phyloP scores from a whole-genome alignment of 2,113 vertebrate genomes.

The Myrmecophaga tridactyla region DNA sequence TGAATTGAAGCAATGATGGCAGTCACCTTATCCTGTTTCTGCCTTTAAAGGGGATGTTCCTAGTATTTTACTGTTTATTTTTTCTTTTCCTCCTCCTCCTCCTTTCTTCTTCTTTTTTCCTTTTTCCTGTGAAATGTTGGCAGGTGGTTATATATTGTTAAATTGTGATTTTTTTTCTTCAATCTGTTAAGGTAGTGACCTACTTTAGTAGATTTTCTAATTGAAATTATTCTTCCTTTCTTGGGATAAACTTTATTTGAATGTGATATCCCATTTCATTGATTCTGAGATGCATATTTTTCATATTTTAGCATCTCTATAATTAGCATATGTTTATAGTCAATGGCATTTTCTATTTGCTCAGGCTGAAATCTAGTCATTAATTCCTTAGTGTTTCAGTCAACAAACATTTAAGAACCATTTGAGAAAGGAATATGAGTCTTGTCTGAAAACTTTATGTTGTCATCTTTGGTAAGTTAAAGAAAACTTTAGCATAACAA shows the following conservation, averaged over 20 bases:
- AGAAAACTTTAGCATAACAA: background rate
- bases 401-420: background rate
- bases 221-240: background rate
- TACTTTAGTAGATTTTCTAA: constrained; percentile 15
- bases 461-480: background rate
- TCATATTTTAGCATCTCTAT: constrained; percentile 22
- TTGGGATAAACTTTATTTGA: background rate
- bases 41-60: background rate
- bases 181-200: background rate
- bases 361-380: background rate
- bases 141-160: background rate
- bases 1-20: background rate
- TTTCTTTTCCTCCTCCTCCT: background rate
- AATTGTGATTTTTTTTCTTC: constrained; percentile 7
- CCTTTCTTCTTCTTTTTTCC: no score
- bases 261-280: background rate
- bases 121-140: background rate
- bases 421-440: background rate
- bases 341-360: background rate
- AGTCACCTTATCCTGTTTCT: background rate
- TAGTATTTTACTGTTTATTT: background rate
- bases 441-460: background rate
- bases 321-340: background rate
- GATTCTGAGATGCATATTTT: background rate
- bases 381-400: background rate